Base-by-base conservation (phyloP, 1,140 invertebrate species). In the Pinna nobilis region DNA sequence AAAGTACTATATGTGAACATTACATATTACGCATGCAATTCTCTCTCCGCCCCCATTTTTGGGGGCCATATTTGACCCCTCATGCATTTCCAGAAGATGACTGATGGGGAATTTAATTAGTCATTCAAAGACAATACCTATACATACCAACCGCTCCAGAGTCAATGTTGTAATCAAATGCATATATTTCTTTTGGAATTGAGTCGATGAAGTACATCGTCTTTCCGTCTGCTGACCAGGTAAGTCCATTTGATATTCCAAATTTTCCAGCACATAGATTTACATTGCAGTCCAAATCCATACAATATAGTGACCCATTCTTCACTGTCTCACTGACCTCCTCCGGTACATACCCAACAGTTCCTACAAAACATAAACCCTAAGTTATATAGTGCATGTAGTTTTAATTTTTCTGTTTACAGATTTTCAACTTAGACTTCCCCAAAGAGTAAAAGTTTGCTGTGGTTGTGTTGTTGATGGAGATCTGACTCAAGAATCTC, bases 221-320 rank as follows among this genome's bases (percentile, higher is more conserved):
- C 28, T 91, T 91, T 69, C 92, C 91, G 47, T 92, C 90, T 7
- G 89, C 82, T 76, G 93, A 93, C 95, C 95, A 97, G 13, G 92
- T 92, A 9, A 97, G 84, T 0, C 96, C 95, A 84, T 97, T 97
- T 32, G 94, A 94, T 59, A 96, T 93, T 55, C 91, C 84, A 35
- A 90, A 75, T 59, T 85, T 77, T 6, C 82, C 74, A 0, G 80
- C 50, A n/a, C 83, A 68, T 44, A 76, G 82, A 3, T 28, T 75
- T 0, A 88, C 51, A 13, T 23, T 80, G 1, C 80, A 77, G 68
- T 85, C 76, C 51, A 71, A 28, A 33, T 84, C 83, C 5, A 90
- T 61, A 44, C 70, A 73, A 63, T 86, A 90, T 20, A 90, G 70
- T n/a, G 30, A 70, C 2, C 87, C 87, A 44, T 28, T 63, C n/a